Evolutionary conservation across 1,140 invertebrate species (phyloP).

Genomic region (Lycorma delicatula): DNA sequence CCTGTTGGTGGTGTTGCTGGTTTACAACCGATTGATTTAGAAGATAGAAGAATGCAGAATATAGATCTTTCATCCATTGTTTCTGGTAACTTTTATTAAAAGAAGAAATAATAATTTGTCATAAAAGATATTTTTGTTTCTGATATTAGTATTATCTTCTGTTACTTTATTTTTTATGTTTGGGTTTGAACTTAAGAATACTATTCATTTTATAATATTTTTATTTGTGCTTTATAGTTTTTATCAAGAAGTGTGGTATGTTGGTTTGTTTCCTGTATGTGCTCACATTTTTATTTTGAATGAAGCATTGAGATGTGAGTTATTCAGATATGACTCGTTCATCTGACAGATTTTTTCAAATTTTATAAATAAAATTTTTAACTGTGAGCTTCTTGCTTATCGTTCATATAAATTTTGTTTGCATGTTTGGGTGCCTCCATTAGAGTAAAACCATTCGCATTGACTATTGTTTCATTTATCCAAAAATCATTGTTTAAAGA

Average conservation of each 20-base stretch:
- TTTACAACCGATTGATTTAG: slow-evolving; percentile 46
- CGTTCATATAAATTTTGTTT: too few relatives aligned
- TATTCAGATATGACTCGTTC: too few relatives aligned
- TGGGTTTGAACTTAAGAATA: not conserved
- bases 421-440: too few relatives aligned
- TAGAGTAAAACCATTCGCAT: too few relatives aligned
- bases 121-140: not conserved
- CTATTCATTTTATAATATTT: not conserved
- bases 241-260: not conserved
- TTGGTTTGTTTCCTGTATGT: not conserved
- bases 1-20: slow-evolving; percentile 51
- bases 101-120: not conserved
- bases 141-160: not conserved
- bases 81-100: slow-evolving; percentile 33
- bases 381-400: too few relatives aligned
- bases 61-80: slow-evolving; percentile 51
- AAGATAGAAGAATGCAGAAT: slow-evolving; percentile 48
- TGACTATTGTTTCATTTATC: too few relatives aligned
- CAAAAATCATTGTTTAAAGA: too few relatives aligned
- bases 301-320: too few relatives aligned
- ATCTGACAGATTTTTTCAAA: too few relatives aligned
- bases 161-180: not conserved
- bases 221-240: not conserved
- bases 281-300: too few relatives aligned
- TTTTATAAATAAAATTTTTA: too few relatives aligned